Conservation (phyloP, 2,797 vertebrate genomes). For the Helarctos malayanus region DNA sequence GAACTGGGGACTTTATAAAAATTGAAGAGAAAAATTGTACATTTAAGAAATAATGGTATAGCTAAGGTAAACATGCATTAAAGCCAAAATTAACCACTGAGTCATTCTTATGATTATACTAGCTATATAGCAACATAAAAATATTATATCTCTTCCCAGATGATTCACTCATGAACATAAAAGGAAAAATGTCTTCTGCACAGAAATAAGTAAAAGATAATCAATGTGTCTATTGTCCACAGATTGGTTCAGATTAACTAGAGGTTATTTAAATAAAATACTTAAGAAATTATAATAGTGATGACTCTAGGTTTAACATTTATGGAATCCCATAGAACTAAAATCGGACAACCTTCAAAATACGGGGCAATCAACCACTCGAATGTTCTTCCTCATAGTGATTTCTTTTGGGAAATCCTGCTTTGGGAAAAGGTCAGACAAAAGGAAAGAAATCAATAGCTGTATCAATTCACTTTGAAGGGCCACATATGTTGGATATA, state of each 20-base stretch:
- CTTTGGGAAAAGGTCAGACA: background rate
- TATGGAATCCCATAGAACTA: background rate
- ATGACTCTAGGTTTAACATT: slow-evolving; percentile 18
- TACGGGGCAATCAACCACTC: background rate
- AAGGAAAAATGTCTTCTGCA: slow-evolving; percentile 14
- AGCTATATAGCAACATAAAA: background rate
- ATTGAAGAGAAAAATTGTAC: slow-evolving; percentile 28
- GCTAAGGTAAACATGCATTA: background rate
- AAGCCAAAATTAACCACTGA: background rate
- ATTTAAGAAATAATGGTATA: slow-evolving; percentile 10
- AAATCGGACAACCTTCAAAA: background rate
- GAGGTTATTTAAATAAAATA: slow-evolving; percentile 20
- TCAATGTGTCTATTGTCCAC: background rate
- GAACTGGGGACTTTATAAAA: background rate
- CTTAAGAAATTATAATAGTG: slow-evolving; percentile 34
- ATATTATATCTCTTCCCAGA: background rate
- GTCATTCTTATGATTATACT: background rate
- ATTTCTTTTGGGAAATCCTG: background rate
- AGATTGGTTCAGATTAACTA: slow-evolving; percentile 4
- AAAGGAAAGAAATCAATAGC: background rate
- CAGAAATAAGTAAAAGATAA: slow-evolving; percentile 48
- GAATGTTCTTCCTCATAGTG: background rate
- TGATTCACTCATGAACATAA: slow-evolving; percentile 47
- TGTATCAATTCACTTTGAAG: slow-evolving; percentile 13
- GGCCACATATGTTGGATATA: background rate